Percentiles rank a stretch among this genome's conserved stretches.
These are phyloP conservation scores for Talpa occidentalis DNA, from an alignment of 2,113 vertebrate genomes.

Conservation along the genomic window DNA sequence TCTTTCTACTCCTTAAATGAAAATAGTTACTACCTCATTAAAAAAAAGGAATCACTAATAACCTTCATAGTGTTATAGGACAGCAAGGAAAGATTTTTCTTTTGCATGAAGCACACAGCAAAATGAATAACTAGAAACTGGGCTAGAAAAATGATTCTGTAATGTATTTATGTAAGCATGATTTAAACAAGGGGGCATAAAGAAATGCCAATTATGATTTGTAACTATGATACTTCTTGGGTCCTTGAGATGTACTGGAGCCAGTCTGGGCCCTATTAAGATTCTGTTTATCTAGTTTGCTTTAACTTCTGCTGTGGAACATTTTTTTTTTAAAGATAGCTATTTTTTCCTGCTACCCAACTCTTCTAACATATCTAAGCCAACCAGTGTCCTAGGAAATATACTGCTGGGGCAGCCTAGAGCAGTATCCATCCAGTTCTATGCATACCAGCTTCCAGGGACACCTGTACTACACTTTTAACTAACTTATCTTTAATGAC, in stretches of 20 bases:
- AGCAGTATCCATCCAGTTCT: neutral
- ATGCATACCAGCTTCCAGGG: neutral
- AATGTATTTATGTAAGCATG: neutral
- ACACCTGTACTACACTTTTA: constrained; percentile 34
- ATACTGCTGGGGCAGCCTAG: neutral
- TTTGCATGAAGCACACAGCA: neutral
- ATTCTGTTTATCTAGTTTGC: neutral
- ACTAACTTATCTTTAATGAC: constrained; percentile 25
- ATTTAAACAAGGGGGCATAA: neutral
- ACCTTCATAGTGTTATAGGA: neutral
- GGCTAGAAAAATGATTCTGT: constrained; percentile 23
- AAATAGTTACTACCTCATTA: neutral
- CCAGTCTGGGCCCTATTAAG: neutral
- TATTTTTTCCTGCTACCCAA: constrained; percentile 4
- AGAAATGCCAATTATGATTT: neutral
- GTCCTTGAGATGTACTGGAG: neutral
- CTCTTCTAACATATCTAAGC: neutral
- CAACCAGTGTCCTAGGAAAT: constrained; percentile 10
- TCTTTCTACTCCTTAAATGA: constrained; percentile 32
- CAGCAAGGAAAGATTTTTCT: neutral
- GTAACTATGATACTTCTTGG: neutral
- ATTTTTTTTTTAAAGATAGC: constrained; percentile 21
- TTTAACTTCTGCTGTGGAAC: neutral
- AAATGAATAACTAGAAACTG: neutral
- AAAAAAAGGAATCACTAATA: constrained; percentile 27